Evolutionary conservation across 1,140 invertebrate genomes (phyloP).

Genomic region (Hyposmocoma kahamanoa): DNA sequence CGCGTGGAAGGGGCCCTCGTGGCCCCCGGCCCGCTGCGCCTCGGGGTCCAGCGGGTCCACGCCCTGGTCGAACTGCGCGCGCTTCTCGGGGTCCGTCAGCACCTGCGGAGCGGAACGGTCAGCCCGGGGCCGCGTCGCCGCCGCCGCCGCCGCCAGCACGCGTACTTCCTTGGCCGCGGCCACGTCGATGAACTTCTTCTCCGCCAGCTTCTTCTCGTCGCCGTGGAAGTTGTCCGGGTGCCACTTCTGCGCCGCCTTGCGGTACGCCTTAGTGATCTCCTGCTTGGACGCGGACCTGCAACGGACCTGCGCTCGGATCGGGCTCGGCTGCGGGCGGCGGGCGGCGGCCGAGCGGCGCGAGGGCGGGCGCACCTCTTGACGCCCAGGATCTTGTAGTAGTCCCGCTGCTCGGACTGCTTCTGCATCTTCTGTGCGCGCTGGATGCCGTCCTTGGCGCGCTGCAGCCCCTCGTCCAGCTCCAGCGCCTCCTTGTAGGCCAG

Average conservation of each 20-base stretch:
- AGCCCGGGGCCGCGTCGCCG: not conserved
- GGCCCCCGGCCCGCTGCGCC: constrained; percentile 75
- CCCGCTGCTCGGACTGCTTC: constrained; percentile 93
- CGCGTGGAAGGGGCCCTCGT: constrained; percentile 74
- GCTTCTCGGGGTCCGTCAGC: constrained; percentile 89
- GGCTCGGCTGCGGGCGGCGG: too few species aligned
- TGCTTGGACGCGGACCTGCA: constrained; percentile 90
- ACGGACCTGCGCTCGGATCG: too few species aligned
- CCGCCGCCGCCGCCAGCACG: too few species aligned
- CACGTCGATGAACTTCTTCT: constrained; percentile 99
- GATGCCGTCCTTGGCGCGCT: constrained; percentile 92
- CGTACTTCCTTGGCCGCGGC: constrained; percentile 98
- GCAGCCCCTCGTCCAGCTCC: constrained; percentile 86
- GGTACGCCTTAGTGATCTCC: constrained; percentile 97
- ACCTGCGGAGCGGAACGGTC: constrained; percentile 51
- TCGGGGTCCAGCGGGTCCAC: constrained; percentile 99
- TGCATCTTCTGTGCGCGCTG: constrained; percentile 93
- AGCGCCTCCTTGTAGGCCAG: constrained; percentile 90
- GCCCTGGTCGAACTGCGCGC: constrained; percentile 94
- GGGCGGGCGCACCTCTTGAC: too few species aligned
- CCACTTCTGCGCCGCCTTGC: constrained; percentile 98
- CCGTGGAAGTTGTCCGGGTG: constrained; percentile 97
- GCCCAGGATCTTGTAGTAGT: constrained; percentile 98
- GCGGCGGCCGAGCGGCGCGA: too few species aligned
- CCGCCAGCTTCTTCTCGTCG: constrained; percentile 94